Evolutionary conservation across 2,888 invertebrate genomes (phyloP), one percentile per base, ranked within the genome.

Genomic region (Allophyes oxyacanthae): DNA sequence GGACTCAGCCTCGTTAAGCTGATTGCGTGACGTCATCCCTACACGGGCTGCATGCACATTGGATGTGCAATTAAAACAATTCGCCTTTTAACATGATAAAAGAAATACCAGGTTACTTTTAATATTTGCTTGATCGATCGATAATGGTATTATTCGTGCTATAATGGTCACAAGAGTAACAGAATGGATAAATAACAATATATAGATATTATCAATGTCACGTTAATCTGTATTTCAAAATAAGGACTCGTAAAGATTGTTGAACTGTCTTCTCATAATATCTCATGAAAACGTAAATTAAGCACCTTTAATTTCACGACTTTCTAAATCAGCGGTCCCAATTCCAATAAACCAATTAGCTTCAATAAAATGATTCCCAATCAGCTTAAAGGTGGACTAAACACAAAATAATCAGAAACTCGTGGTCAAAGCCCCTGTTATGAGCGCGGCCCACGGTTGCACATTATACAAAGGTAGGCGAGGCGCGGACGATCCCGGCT

Each of bases 21-120:
- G 94, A 94, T 94, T 94, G 92, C 90, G 90, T 93, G 91, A 90
- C 94, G 92, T 91, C 92, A 94, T 84, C 85, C 80, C 78, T 68
- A 54, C 58, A 61, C 75, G 76, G 76, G 79, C 82, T 73, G 74
- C 58, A 62, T 82, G 77, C 83, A 79, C 81, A 77, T 73, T 75
- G 75, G 56, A 51, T 52, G 62, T 76, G 68, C 77, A 77, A 78
- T 82, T 77, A 77, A 63, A 54, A 64, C 50, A 51, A 48, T 55
- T 46, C 32, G 11, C 11, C 32, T 25, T 32, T 26, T 10, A 11
- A 37, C 28, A 28, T 14, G 15, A 32, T n/a, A 40, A 26, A 54
- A 50, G 9, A 57, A 53, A 44, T 10, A 2, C 4, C 36, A 7
- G 7, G 15, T 32, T 10, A 9, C 20, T 20, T 28, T 8, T 28